Base-by-base conservation (phyloP, 35 echinoderm and acorn worm species). In the Holothuria glaberrima region DNA sequence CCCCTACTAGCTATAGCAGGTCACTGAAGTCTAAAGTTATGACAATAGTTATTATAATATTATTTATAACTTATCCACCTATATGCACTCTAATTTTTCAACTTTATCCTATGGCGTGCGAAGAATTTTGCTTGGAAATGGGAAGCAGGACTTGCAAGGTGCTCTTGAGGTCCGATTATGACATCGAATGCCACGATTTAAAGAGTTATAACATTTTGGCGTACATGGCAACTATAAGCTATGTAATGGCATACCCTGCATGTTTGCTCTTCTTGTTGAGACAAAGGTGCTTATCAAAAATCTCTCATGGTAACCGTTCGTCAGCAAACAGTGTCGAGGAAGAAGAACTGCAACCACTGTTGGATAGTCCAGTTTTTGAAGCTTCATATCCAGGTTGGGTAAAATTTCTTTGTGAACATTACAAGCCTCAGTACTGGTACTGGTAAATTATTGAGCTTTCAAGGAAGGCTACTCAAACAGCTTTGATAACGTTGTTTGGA, bases 211-310 rank as follows among this genome's bases (percentile, higher is more conserved):
- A 58, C 25, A 33, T 21, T 19, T 26, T 18, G 14, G 68, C 88
- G 0, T 66, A 30, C 48, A 26, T 72, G 48, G 69, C 32, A 12
- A 35, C 69, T 5, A 29, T 60, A 25, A 29, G 30, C 27, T 89
- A 89, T 52, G 88, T 89, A 21, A 58, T 90, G 3, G 88, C 48
- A 18, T 90, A 80, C 45, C 88, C 88, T 46, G 27, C 81, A 26
- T 57, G 16, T 3, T 1, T 90, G 21, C 38, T 57, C 10, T 21
- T 29, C 12, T 35, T 67, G 14, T 29, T 91, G 16, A 67, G 89
- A 62, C 61, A 68, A 28, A 68, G 29, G 7, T 22, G 22, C n/a
- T n/a, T n/a, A n/a, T n/a, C n/a, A n/a, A n/a, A n/a, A n/a, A n/a
- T n/a, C n/a, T n/a, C n/a, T n/a, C n/a, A n/a, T n/a, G n/a, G n/a